A percentile compares a stretch with the other conserved stretches of the same genome.
These are phyloP conservation scores for Caenorhabditis remanei DNA, from an alignment of 1,140 invertebrate genomes.

Conservation along the genomic window DNA sequence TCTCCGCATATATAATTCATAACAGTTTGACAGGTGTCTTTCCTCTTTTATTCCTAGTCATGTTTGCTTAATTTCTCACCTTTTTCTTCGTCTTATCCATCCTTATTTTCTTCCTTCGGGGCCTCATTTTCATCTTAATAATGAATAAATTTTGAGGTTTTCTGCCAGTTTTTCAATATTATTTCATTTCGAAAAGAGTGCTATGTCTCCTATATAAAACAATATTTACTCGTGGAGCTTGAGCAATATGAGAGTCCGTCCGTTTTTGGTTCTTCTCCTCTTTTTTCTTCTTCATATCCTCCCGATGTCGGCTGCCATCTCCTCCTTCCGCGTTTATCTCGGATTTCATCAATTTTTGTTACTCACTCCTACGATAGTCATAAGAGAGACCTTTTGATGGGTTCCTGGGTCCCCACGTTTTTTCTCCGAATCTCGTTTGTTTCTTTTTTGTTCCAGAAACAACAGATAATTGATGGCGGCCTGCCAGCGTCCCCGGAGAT, in stretches of 20 bases:
- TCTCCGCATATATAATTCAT: slow-evolving; percentile 26
- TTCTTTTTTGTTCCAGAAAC: slow-evolving; percentile 45
- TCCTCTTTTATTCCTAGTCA: not conserved
- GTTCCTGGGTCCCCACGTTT: not conserved
- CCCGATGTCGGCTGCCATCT: not conserved
- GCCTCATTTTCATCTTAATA: slow-evolving; percentile 40
- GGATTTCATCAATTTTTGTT: slow-evolving; percentile 56
- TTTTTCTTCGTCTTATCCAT: not conserved
- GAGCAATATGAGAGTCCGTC: slow-evolving; percentile 46
- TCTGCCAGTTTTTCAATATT: too few relatives aligned
- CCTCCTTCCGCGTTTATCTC: slow-evolving; percentile 52
- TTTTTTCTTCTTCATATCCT: not conserved
- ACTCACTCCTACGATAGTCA: slow-evolving; percentile 47
- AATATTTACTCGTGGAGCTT: slow-evolving; percentile 34
- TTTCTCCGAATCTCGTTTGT: slow-evolving; percentile 28
- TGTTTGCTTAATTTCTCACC: slow-evolving; percentile 27
- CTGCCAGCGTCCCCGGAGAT: slow-evolving; percentile 48
- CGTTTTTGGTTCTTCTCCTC: slow-evolving; percentile 12
- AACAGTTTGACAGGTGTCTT: slow-evolving; percentile 54
- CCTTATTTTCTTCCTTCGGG: not conserved
- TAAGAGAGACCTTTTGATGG: slow-evolving; percentile 42
- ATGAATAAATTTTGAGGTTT: slow-evolving; percentile 18
- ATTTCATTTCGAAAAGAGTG: slow-evolving; percentile 26
- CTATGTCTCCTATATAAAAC: not conserved
- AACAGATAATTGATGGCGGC: slow-evolving; percentile 52